Percentiles rank a stretch among this genome's conserved stretches.
Conservation (phyloP, 2,113 vertebrate species). For the Cebus imitator region DNA sequence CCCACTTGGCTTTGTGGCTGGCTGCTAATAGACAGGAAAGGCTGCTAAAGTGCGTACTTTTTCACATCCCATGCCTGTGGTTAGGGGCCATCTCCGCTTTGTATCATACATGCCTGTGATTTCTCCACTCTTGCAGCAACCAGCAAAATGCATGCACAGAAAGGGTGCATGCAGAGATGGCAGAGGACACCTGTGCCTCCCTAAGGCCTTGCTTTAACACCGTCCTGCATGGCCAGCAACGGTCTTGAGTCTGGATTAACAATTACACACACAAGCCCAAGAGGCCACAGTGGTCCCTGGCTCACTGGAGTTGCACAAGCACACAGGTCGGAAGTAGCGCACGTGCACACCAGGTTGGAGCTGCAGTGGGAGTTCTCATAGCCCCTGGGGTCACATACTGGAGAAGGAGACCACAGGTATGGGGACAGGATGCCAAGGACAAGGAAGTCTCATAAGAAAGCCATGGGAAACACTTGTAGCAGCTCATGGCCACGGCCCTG, state of each 20-base stretch:
- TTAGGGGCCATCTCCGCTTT: background rate
- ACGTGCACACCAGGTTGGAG: accelerated
- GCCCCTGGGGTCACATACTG: background rate
- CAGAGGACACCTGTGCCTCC: background rate
- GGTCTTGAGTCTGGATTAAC: background rate
- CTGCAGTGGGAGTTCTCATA: background rate
- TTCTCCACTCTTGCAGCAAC: background rate
- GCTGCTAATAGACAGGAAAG: accelerated
- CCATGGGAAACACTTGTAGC: no score
- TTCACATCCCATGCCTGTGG: accelerated
- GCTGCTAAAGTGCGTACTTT: background rate
- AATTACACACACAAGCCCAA: no score
- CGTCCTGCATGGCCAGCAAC: background rate
- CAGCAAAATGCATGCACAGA: background rate
- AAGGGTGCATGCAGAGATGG: background rate
- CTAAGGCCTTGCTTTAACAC: no score
- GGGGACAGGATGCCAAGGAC: background rate
- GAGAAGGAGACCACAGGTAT: background rate
- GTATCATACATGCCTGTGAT: background rate
- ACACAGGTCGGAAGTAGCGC: accelerated
- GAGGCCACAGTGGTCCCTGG: background rate
- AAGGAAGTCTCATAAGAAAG: background rate
- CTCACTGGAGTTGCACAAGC: background rate
- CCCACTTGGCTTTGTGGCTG: accelerated
- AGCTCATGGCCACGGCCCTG: background rate